Evolutionary conservation across 2,888 invertebrate species (phyloP), one percentile per base, ranked within the genome.

Genomic region (Lingula anatina): DNA sequence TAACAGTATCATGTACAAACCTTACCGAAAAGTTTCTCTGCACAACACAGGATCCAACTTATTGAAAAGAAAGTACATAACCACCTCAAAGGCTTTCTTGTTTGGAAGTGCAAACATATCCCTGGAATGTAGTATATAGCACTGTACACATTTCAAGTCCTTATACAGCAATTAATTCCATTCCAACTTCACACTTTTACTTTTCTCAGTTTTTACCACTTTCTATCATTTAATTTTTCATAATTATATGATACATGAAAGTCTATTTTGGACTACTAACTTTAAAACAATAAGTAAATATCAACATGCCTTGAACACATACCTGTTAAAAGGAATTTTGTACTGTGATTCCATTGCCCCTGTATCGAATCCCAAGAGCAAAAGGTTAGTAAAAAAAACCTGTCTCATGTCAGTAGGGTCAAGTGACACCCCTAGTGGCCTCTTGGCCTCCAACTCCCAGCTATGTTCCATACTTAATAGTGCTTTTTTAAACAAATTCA

Each of bases 21-120:
- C n/a, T n/a, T 59, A 75, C 73, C 72, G 70, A 57, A 75, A 75
- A 43, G 64, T 60, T 49, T 71, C 69, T 46, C 53, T 58, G 53
- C 67, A 68, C 57, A 65, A 55, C 2, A 60, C 58, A 35, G 69
- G 64, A 49, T 73, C 67, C n/a, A 74, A 60, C 42, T 60, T 61
- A 31, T 61, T 53, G 53, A 75, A 71, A 18, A 75, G 61, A 52
- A 71, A 75, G 47, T 72, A 59, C 25, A 71, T 50, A 2, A 75
- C 68, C 21, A 65, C 65, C 50, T 74, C 71, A 43, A 73, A 65
- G 1, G 66, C 75, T 47, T 64, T 64, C 55, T 71, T 73, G 59
- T 75, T 75, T 3, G 73, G 73, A 7, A 73, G 50, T 28, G 64
- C 60, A 59, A 75, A 75, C 72, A 74, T 75, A 25, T 68, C 65